phyloP scores from a whole-genome alignment of 2,113 vertebrate species.

The Ammodytes marinus region DNA sequence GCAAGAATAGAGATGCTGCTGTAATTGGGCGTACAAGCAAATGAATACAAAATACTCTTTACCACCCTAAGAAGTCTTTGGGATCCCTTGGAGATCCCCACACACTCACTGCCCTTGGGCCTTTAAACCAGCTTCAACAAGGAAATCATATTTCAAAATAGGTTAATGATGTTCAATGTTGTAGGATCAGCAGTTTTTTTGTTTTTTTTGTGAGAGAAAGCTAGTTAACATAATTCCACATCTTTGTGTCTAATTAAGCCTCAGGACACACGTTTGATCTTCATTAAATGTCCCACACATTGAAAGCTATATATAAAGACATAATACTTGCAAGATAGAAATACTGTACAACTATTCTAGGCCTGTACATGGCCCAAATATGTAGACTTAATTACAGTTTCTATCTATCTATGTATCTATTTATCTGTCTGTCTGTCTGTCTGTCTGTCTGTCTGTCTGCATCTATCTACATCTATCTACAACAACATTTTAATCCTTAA shows the following conservation, averaged over 20 bases:
- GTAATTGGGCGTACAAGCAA: conserved; percentile 34
- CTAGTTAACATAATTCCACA: conserved; percentile 14
- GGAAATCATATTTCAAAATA: conserved; percentile 8
- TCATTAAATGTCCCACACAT: background rate
- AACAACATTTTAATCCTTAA: background rate
- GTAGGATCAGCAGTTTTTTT: background rate
- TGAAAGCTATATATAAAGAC: background rate
- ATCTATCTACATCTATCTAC: background rate
- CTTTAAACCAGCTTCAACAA: conserved; percentile 18
- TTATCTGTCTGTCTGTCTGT: too few species aligned
- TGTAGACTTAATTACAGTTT: background rate
- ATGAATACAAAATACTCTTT: conserved; percentile 20
- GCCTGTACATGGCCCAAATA: background rate
- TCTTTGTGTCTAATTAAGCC: conserved; percentile 28
- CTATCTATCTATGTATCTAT: too few species aligned
- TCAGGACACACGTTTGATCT: conserved; percentile 9
- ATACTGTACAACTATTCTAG: background rate
- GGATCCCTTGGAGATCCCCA: conserved; percentile 24
- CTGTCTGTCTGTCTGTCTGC: too few species aligned
- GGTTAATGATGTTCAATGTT: background rate
- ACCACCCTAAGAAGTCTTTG: background rate
- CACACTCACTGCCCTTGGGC: conserved; percentile 8
- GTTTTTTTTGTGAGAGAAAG: background rate
- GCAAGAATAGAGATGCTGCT: conserved; percentile 22
- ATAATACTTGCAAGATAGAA: background rate